A percentile compares a stretch with the other conserved stretches of the same genome.
Conservation (phyloP, 2,888 invertebrate species). For the Tenthredo mesomela region DNA sequence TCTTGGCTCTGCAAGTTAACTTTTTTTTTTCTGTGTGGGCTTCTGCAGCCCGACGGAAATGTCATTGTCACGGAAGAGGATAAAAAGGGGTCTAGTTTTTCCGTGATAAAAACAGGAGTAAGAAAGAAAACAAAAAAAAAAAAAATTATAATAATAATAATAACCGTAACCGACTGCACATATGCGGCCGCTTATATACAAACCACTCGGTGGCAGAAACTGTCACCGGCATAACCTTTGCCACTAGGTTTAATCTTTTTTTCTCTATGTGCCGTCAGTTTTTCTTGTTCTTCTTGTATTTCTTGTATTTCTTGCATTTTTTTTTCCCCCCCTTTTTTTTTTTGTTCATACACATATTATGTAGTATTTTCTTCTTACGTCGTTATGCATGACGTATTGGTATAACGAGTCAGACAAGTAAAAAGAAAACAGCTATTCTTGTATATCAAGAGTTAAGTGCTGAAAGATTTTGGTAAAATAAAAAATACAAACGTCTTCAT, state of each 20-base stretch:
- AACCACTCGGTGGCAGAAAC: conserved; percentile 59
- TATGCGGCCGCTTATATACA: conserved; percentile 69
- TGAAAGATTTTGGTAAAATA: background rate
- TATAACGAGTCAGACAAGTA: background rate
- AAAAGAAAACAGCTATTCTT: background rate
- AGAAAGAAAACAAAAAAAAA: too few species aligned
- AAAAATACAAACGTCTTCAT: conserved; percentile 30
- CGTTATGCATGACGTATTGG: background rate
- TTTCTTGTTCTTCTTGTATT: background rate
- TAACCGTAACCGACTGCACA: conserved; percentile 62
- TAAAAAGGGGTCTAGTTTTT: conserved; percentile 35
- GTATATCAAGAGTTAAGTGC: background rate
- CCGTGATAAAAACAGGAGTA: conserved; percentile 33
- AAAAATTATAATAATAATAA: conserved; percentile 35
- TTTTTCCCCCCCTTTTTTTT: background rate
- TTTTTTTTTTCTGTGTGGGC: too few species aligned
- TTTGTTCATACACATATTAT: background rate
- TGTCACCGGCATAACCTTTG: conserved; percentile 28
- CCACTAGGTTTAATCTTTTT: background rate
- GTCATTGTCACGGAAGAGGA: conserved; percentile 28
- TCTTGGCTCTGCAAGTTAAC: too few species aligned
- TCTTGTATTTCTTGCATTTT: too few species aligned
- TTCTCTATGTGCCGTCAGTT: background rate
- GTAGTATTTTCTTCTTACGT: background rate
- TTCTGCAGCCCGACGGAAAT: conserved; percentile 31